Conservation (phyloP, 2,888 invertebrate species). For the Drosophila sordidapex region DNA sequence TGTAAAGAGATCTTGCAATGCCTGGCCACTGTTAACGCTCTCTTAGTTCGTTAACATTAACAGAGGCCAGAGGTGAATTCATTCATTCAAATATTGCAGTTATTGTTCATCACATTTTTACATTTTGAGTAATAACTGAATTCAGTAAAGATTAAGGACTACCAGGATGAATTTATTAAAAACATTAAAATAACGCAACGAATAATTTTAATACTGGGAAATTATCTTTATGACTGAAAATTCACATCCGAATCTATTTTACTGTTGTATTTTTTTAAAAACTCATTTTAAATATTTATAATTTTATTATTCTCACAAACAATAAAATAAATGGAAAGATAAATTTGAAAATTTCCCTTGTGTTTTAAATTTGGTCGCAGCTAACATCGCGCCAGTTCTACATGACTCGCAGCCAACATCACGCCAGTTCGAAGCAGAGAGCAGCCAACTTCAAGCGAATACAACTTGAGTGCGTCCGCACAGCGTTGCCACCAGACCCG, state of each 20-base stretch:
- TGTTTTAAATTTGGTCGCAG: conserved; percentile 20
- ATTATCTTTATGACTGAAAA: neutral
- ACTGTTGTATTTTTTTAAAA: neutral
- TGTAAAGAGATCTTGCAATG: conserved; percentile 37
- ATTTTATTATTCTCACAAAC: neutral
- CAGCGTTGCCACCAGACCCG: conserved; percentile 37
- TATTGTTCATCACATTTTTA: neutral
- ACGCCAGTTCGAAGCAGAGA: neutral
- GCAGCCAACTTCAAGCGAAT: conserved; percentile 27
- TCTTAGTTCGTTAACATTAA: conserved; percentile 43
- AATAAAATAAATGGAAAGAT: neutral
- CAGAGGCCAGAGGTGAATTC: conserved; percentile 27
- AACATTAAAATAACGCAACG: neutral
- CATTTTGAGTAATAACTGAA: neutral
- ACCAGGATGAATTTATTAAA: neutral
- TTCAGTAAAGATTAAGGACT: neutral
- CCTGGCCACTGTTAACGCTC: conserved; percentile 33
- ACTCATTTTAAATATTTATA: neutral
- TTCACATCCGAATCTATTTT: neutral
- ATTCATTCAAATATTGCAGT: conserved; percentile 11
- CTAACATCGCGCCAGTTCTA: conserved; percentile 9
- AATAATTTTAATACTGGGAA: neutral
- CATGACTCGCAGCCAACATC: conserved; percentile 15
- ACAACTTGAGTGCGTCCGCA: neutral
- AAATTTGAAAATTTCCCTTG: conserved; percentile 13